phyloP scores from a whole-genome alignment of 2,113 vertebrate genomes.

The Mungos mungo region DNA sequence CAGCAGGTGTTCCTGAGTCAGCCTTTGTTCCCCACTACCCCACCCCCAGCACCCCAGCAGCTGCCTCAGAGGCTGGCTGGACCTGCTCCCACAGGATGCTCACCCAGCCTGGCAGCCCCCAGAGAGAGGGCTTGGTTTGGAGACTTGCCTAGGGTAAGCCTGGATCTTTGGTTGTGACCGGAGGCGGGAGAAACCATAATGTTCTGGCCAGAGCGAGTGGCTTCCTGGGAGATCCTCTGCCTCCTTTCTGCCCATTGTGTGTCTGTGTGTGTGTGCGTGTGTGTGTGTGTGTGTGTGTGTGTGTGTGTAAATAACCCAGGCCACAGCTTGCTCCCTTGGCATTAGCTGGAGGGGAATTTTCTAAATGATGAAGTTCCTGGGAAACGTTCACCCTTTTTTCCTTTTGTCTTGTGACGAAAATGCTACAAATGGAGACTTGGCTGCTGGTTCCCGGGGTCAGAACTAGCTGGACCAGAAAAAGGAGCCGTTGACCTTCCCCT shows the following conservation, averaged over 20 bases:
- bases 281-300: not conserved
- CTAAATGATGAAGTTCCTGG: conserved; percentile 47
- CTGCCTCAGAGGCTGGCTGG: not conserved
- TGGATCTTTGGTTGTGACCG: not conserved
- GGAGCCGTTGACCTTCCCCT: not conserved
- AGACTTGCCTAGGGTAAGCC: not conserved
- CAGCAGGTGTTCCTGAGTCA: not conserved
- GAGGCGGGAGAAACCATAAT: not conserved
- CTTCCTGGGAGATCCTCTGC: conserved; percentile 40
- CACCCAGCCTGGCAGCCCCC: not conserved
- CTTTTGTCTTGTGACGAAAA: not conserved
- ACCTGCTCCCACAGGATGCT: not conserved
- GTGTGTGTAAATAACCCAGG: not conserved
- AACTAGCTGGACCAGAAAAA: not conserved
- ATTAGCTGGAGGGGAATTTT: conserved; percentile 60
- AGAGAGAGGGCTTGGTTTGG: not conserved
- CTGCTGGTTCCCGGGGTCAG: not conserved
- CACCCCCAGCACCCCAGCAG: not conserved
- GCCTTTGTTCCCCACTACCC: not conserved
- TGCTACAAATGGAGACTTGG: not conserved
- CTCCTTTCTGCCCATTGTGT: not conserved
- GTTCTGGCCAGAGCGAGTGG: not conserved
- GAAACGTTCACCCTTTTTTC: conserved; percentile 48
- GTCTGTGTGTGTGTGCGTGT: not conserved
- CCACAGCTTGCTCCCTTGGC: conserved; percentile 51